Percentiles rank a stretch among this genome's conserved stretches.
phyloP scores from a whole-genome alignment of 2,113 vertebrate species.

The Brachypteracias leptosomus region DNA sequence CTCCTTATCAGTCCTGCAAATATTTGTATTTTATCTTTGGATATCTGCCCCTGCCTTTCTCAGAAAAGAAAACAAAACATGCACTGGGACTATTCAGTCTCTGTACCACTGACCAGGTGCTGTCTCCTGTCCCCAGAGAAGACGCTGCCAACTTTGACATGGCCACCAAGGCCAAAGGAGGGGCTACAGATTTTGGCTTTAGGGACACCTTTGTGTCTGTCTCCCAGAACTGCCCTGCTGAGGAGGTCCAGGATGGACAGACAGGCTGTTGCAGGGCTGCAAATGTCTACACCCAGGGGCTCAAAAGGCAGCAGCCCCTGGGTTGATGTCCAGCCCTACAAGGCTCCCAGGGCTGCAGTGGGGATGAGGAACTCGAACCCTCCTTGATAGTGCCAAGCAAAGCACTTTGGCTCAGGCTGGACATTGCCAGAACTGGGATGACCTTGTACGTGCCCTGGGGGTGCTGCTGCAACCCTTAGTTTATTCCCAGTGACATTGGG shows the following conservation, averaged over 20 bases:
- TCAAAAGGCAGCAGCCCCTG: neutral
- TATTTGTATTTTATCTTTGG: neutral
- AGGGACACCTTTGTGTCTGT: neutral
- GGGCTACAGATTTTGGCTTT: neutral
- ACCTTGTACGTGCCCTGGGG: no score
- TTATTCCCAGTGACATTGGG: neutral
- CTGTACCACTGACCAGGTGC: neutral
- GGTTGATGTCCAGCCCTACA: neutral
- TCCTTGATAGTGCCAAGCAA: neutral
- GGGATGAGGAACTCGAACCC: neutral
- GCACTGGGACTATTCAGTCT: neutral
- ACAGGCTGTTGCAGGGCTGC: neutral
- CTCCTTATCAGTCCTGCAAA: neutral
- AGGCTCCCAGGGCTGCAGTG: neutral
- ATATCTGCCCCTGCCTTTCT: neutral
- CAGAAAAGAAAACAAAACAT: neutral
- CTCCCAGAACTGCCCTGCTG: rapidly evolving
- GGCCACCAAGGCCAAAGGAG: rapidly evolving
- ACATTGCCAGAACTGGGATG: neutral
- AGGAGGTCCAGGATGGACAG: neutral
- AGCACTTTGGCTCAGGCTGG: rapidly evolving
- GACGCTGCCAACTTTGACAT: rapidly evolving
- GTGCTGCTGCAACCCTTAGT: neutral
- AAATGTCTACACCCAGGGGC: neutral
- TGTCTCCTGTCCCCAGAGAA: rapidly evolving